phyloP scores from a whole-genome alignment of 2,797 vertebrate species.

The Ciconia nigra region DNA sequence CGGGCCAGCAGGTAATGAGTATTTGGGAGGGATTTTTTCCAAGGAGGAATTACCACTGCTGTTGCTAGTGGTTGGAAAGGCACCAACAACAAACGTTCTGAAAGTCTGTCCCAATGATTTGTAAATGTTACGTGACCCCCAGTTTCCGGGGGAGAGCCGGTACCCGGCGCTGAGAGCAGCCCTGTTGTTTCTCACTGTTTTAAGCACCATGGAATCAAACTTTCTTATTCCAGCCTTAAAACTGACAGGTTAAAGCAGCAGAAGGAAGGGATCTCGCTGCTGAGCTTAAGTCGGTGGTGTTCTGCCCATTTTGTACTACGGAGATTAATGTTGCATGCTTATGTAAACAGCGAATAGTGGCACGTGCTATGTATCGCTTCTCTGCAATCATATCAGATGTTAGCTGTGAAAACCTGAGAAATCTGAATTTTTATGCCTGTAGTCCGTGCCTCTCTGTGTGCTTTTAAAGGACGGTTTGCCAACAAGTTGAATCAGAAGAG shows the following conservation, averaged over 20 bases:
- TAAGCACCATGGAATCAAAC: background rate
- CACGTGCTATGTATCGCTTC: background rate
- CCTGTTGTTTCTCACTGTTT: background rate
- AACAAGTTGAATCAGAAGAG: background rate
- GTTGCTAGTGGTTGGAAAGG: background rate
- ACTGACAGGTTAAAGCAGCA: background rate
- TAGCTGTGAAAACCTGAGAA: background rate
- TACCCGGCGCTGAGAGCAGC: background rate
- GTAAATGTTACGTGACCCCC: rapidly evolving
- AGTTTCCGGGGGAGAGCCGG: background rate
- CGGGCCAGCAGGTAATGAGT: background rate
- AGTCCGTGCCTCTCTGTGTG: rapidly evolving
- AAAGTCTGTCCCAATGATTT: rapidly evolving
- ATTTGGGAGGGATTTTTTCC: background rate
- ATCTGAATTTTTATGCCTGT: background rate
- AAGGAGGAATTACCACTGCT: rapidly evolving
- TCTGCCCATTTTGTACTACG: background rate
- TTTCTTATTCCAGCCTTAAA: background rate
- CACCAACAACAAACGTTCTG: background rate
- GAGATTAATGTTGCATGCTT: background rate
- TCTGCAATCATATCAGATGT: rapidly evolving
- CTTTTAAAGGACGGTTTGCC: background rate
- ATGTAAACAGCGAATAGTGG: background rate
- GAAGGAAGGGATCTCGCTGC: background rate
- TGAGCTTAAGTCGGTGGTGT: background rate